These are phyloP conservation scores for Tragelaphus imberbis DNA, from an alignment of 2,113 vertebrate species.

Conservation along the genomic window DNA sequence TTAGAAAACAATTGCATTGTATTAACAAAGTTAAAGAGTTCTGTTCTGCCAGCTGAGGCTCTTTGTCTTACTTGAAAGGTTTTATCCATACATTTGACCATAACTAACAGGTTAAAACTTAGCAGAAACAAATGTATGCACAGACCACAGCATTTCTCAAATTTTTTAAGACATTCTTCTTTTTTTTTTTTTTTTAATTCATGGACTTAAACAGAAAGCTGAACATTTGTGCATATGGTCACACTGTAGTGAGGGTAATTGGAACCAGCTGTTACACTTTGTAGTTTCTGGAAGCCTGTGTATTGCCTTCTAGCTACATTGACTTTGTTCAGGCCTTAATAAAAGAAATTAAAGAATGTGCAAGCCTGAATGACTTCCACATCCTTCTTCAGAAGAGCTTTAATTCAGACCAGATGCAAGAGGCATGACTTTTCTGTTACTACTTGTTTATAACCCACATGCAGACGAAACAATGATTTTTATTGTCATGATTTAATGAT, in stretches of 20 bases:
- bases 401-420: conserved; percentile 58
- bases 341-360: conserved; percentile 69
- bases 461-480: conserved; percentile 40
- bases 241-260: conserved; percentile 77
- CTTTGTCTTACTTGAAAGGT: not conserved
- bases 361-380: conserved; percentile 61
- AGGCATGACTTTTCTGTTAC: conserved; percentile 17
- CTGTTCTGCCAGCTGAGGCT: not conserved
- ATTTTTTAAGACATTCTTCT: conserved; percentile 72
- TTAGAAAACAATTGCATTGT: not conserved
- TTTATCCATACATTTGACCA: conserved; percentile 7
- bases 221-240: conserved; percentile 69
- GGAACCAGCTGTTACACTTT: conserved; percentile 76
- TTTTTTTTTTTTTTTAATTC: conserved; percentile 55
- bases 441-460: conserved; percentile 27
- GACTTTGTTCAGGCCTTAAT: conserved; percentile 48
- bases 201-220: conserved; percentile 71
- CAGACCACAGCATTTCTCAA: not conserved
- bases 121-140: conserved; percentile 69
- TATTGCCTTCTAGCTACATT: conserved; percentile 25
- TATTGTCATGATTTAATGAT: conserved; percentile 41
- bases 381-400: conserved; percentile 57
- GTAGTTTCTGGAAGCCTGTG: conserved; percentile 69
- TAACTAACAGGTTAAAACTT: conserved; percentile 42
- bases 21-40: not conserved